Conservation (phyloP, 2,888 invertebrate species). For the Nebria brevicollis region DNA sequence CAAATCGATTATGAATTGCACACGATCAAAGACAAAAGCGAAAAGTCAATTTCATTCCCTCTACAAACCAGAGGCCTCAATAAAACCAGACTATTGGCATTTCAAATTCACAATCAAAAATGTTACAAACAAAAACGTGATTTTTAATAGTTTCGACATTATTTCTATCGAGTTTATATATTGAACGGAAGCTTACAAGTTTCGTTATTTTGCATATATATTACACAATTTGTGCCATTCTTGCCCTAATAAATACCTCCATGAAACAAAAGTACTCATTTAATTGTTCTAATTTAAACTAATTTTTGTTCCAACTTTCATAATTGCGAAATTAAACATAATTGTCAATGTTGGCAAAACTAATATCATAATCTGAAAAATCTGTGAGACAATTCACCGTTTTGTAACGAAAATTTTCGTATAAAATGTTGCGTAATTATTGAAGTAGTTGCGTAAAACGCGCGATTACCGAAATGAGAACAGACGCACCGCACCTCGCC, state of each 20-base stretch:
- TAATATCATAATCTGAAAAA: too few species aligned
- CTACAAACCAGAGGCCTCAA: neutral
- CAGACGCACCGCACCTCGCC: neutral
- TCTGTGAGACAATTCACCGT: neutral
- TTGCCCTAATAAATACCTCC: too few species aligned
- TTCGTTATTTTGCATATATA: too few species aligned
- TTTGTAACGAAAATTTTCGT: neutral
- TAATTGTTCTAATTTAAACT: neutral
- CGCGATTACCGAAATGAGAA: neutral
- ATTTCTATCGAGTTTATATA: too few species aligned
- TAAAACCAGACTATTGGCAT: too few species aligned
- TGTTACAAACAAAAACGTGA: too few species aligned
- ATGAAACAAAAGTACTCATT: too few species aligned
- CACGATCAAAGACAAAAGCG: conserved; percentile 4
- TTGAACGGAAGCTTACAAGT: too few species aligned
- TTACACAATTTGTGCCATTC: too few species aligned
- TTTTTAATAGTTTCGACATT: too few species aligned
- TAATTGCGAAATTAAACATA: neutral
- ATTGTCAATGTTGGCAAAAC: too few species aligned
- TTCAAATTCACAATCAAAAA: too few species aligned
- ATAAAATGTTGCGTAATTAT: neutral
- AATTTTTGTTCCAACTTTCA: neutral
- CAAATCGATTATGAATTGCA: conserved; percentile 13
- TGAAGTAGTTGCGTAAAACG: neutral
- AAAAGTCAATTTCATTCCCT: conserved; percentile 4